These are phyloP conservation scores for Euphydryas editha DNA, from an alignment of 2,888 invertebrate species.

Conservation along the genomic window DNA sequence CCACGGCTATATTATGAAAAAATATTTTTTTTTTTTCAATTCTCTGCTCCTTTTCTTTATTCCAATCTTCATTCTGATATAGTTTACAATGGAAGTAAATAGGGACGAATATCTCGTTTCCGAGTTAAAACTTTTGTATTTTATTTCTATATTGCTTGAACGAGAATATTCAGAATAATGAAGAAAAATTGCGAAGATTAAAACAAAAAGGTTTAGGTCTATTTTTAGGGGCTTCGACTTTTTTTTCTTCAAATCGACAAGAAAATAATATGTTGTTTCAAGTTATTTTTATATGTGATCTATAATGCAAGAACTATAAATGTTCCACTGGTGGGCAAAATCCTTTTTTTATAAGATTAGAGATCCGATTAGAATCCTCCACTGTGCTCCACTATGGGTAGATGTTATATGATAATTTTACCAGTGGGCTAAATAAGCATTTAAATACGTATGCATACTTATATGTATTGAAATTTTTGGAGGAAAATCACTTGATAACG, in stretches of 20 bases:
- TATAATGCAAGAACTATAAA: no score
- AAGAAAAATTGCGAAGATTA: not conserved
- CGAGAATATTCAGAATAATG: not conserved
- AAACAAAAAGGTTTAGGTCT: not conserved
- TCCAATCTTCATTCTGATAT: constrained; percentile 2
- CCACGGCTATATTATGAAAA: constrained; percentile 1
- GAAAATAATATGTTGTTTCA: no score
- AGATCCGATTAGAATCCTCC: no score
- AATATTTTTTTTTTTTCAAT: constrained; percentile 5
- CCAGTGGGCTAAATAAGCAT: no score
- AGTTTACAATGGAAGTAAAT: constrained; percentile 17
- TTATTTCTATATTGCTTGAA: constrained; percentile 40
- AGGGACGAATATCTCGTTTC: constrained; percentile 43
- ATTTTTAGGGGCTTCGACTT: not conserved
- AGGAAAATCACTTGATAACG: no score
- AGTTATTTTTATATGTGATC: not conserved
- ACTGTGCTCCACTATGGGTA: no score
- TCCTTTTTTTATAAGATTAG: no score
- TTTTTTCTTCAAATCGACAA: not conserved
- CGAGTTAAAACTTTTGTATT: constrained; percentile 45
- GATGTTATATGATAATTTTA: no score
- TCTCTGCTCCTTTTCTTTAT: not conserved
- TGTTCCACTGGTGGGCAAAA: no score
- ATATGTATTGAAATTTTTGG: no score
- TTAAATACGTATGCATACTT: no score